Evolutionary conservation across 1,140 invertebrate species (phyloP).

Genomic region (Panulirus ornatus): DNA sequence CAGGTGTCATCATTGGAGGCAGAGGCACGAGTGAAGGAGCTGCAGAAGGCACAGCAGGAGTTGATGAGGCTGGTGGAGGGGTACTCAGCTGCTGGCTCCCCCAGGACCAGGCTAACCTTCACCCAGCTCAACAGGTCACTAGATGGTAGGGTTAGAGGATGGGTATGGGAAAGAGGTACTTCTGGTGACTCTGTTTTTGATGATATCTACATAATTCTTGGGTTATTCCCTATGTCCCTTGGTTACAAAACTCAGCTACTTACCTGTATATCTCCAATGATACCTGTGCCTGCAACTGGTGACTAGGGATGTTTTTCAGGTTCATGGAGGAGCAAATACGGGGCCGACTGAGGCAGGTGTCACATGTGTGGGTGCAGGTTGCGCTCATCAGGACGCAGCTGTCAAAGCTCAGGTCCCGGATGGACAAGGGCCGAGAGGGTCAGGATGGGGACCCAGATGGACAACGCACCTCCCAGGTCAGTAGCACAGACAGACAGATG

Average conservation of each 20-base stretch:
- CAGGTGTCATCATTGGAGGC: slow-evolving; percentile 45
- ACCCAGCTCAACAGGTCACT: not conserved
- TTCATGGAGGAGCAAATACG: slow-evolving; percentile 58
- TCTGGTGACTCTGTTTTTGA: no score
- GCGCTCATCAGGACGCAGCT: slow-evolving; percentile 10
- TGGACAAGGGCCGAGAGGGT: not conserved
- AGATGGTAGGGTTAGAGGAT: not conserved
- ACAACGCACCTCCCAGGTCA: slow-evolving; percentile 27
- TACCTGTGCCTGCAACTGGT: no score
- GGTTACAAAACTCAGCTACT: not conserved
- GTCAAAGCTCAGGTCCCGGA: not conserved
- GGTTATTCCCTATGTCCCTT: not conserved
- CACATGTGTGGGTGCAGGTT: slow-evolving; percentile 52
- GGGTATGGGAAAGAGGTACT: not conserved
- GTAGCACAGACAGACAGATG: not conserved
- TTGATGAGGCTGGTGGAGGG: not conserved
- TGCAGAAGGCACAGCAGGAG: slow-evolving; percentile 25
- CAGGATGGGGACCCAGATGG: not conserved
- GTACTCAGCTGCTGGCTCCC: no score
- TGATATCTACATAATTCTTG: no score
- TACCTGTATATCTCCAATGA: not conserved
- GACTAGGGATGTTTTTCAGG: not conserved
- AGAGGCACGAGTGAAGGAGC: not conserved
- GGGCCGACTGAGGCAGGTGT: slow-evolving; percentile 33
- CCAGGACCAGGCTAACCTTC: not conserved